Conservation (phyloP, 2,113 vertebrate genomes). For the Leucopsar rothschildi region DNA sequence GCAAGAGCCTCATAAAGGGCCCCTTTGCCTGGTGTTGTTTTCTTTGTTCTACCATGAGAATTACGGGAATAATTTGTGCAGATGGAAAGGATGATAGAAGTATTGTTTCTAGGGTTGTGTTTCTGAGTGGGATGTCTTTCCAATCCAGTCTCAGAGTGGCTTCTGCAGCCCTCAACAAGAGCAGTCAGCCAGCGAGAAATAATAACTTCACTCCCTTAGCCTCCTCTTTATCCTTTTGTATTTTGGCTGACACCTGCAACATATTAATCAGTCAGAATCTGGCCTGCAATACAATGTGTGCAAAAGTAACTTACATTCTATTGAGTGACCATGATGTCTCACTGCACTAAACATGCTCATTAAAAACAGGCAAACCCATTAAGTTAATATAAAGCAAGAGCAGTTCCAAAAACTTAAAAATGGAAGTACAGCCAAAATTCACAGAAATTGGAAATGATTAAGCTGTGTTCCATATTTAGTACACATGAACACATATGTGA, state of each 20-base stretch:
- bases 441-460: neutral
- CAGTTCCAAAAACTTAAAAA: neutral
- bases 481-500: neutral
- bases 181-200: neutral
- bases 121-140: neutral
- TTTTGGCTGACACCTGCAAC: conserved; percentile 51
- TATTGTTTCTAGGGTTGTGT: neutral
- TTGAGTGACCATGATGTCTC: conserved; percentile 12
- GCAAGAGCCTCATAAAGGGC: neutral
- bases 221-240: neutral
- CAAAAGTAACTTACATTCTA: conserved; percentile 4
- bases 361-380: conserved; percentile 22
- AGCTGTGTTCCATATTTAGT: neutral
- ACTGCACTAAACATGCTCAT: neutral
- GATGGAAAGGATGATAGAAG: neutral
- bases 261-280: conserved; percentile 16
- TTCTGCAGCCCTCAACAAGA: neutral
- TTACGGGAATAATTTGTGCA: neutral
- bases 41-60: neutral
- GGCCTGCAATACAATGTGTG: neutral
- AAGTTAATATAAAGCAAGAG: neutral
- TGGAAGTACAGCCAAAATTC: conserved; percentile 23
- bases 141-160: neutral
- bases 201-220: neutral
- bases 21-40: neutral